Evolutionary conservation across 1,140 invertebrate species (phyloP), one percentile per base, ranked within the genome.

Genomic region (Pseudomyrmex gracilis): DNA sequence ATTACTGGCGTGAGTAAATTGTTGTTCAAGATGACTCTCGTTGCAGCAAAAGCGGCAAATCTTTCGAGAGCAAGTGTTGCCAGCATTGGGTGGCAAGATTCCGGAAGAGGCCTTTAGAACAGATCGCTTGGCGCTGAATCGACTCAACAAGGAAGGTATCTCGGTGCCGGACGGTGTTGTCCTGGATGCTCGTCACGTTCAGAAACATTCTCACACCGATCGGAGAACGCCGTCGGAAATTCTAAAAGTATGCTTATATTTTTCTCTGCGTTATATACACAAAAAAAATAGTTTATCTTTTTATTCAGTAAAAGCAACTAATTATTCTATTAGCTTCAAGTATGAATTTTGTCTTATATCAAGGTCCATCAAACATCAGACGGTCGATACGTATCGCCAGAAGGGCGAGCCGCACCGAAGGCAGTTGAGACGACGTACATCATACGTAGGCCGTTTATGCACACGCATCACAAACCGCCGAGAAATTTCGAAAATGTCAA

Each of bases 111-210:
- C 96, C 20, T 96, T 96, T 84, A 93, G 93, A 71, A 94, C 95
- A 0, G 96, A 96, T 91, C 95, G 96, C 20, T 91, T 96, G 20
- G 94, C 95, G 17, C 87, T 96, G 43, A 96, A 96, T 90, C 94
- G 95, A 34, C 90, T 96, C 13, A 96, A 96, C 89, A 96, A 96
- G 89, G 95, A 96, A 89, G 96, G 96, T 12, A 95, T 96, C 34
- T 93, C 95, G 0, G 90, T 96, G 34, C 95, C 95, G 3, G 96
- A 96, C 90, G 96, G 96, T 1, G 92, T 96, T 8, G 84, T 96
- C 34, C 91, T 96, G 0, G 95, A 96, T 55, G 90, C 92, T 9
- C 85, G 94, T 43, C 91, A 90, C 10, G 82, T 90, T 0, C 92
- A 93, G 7, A 91, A 91, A 82, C 92, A 94, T 84, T 87, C 91